Conservation (phyloP, 2,113 vertebrate species). For the Calyptomena viridis region DNA sequence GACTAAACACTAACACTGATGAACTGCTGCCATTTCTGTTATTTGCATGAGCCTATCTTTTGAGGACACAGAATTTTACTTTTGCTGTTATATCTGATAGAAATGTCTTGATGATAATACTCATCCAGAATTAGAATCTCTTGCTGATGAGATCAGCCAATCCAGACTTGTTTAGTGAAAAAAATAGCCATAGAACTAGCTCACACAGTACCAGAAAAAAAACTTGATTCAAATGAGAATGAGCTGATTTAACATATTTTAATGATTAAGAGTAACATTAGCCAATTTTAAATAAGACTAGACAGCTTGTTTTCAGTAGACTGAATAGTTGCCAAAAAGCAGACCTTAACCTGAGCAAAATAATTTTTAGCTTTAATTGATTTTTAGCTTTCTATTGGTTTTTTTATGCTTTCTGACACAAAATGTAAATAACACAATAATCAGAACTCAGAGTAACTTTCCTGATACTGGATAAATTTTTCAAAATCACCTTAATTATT, state of each 20-base stretch:
- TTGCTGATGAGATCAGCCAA: neutral
- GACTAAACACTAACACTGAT: neutral
- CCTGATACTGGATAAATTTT: neutral
- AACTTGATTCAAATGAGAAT: neutral
- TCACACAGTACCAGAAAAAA: neutral
- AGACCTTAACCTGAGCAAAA: neutral
- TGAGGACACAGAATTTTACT: neutral
- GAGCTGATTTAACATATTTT: too few species aligned
- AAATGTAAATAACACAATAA: neutral
- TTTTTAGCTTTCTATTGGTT: neutral
- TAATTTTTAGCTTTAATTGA: neutral
- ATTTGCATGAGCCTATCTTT: neutral
- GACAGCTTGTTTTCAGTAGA: neutral
- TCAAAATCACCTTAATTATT: neutral
- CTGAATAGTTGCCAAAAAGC: neutral
- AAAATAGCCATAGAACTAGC: neutral
- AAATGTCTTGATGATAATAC: neutral
- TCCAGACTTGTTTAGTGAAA: neutral
- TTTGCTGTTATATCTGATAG: neutral
- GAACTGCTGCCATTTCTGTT: neutral
- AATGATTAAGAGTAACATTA: too few species aligned
- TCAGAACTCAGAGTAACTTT: neutral
- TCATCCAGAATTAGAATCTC: neutral
- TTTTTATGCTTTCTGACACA: neutral
- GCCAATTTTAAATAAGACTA: neutral